Evolutionary conservation across 2,888 invertebrate species (phyloP).

Genomic region (Agapostemon virescens): DNA sequence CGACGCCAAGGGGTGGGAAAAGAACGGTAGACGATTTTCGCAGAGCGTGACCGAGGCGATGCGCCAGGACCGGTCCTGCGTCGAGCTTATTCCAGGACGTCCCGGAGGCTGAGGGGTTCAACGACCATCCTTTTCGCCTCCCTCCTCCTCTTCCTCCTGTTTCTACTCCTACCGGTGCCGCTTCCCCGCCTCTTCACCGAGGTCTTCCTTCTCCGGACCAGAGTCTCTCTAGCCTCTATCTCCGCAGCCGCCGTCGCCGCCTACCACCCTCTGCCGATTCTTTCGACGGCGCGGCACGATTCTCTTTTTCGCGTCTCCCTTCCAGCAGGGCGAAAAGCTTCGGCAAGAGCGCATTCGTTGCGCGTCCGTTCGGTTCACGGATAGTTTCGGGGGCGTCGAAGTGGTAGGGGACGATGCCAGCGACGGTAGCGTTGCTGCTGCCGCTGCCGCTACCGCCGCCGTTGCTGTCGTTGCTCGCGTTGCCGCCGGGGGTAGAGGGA

Average conservation of each 20-base stretch:
- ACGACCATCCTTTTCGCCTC: constrained; percentile 59
- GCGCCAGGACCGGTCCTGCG: constrained; percentile 51
- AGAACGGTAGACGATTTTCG: constrained; percentile 42
- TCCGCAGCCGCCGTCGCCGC: constrained; percentile 24
- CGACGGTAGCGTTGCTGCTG: background rate
- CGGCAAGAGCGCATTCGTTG: constrained; percentile 69
- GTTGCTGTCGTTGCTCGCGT: background rate
- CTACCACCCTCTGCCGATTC: constrained; percentile 48
- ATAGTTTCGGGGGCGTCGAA: constrained; percentile 64
- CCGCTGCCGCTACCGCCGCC: background rate
- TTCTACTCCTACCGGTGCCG: background rate
- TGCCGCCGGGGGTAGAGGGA: constrained; percentile 29
- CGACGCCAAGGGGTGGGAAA: background rate
- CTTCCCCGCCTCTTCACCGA: constrained; percentile 16
- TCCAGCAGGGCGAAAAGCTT: background rate
- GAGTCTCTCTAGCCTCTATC: constrained; percentile 51
- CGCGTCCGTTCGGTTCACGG: constrained; percentile 70
- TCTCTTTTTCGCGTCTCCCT: constrained; percentile 33
- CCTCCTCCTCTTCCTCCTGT: constrained; percentile 17
- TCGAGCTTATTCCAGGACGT: constrained; percentile 61
- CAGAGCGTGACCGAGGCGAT: constrained; percentile 29
- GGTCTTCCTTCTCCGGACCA: constrained; percentile 37
- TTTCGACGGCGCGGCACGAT: constrained; percentile 32
- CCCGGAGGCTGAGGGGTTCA: constrained; percentile 64
- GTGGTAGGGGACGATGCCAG: background rate